A percentile compares a stretch with the other conserved stretches of the same genome.
Conservation (phyloP, 2,797 vertebrate species). For the Falco novaeseelandiae region DNA sequence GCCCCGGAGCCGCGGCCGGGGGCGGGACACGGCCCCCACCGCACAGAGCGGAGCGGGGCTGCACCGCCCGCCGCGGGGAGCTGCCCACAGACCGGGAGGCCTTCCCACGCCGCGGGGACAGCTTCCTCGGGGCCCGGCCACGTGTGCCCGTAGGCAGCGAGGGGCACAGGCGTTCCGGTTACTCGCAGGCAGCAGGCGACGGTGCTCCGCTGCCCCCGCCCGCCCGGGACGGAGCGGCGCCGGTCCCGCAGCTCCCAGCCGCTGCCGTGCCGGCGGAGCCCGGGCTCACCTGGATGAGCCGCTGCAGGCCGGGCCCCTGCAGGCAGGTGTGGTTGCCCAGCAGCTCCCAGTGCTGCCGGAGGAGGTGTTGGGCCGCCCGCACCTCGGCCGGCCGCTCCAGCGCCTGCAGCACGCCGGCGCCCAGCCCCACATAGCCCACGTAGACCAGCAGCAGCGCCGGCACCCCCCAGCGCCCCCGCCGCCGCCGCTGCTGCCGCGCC, state of each 20-base stretch:
- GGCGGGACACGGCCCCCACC: too few relatives aligned
- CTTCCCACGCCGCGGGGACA: rapidly evolving
- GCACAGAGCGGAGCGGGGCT: too few relatives aligned
- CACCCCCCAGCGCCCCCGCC: not conserved
- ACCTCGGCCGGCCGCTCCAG: slow-evolving; percentile 84
- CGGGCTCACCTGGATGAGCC: slow-evolving; percentile 82
- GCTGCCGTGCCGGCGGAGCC: not conserved
- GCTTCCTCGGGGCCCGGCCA: not conserved
- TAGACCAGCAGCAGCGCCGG: slow-evolving; percentile 76
- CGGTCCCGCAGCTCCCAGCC: not conserved
- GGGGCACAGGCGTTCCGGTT: too few relatives aligned
- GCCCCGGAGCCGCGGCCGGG: too few relatives aligned
- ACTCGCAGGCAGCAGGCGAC: too few relatives aligned
- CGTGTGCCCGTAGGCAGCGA: too few relatives aligned
- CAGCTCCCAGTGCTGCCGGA: slow-evolving; percentile 80
- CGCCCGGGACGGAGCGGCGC: not conserved
- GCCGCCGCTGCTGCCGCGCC: not conserved
- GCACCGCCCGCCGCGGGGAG: too few relatives aligned
- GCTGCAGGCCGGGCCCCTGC: slow-evolving; percentile 79
- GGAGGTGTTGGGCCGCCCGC: slow-evolving; percentile 75
- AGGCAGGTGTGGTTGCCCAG: slow-evolving; percentile 86
- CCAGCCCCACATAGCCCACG: slow-evolving; percentile 81
- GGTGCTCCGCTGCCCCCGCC: not conserved
- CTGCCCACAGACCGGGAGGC: rapidly evolving
- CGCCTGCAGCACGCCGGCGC: slow-evolving; percentile 83